Evolutionary conservation across 1,140 invertebrate species (phyloP).

Genomic region (Lepidurus apus): DNA sequence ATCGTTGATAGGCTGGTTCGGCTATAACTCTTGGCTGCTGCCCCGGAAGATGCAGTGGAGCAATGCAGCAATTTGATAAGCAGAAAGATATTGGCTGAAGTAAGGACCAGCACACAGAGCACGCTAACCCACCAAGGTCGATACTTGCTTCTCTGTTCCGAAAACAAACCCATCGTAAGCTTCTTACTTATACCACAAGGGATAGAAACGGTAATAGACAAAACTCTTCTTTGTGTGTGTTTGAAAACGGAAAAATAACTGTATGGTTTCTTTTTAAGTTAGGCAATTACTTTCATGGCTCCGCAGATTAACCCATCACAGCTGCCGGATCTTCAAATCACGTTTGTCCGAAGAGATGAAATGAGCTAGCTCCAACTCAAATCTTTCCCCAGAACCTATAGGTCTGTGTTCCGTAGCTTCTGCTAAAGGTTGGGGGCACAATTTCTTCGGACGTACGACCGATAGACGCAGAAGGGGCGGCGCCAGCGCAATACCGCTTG

Average conservation of each 20-base stretch:
- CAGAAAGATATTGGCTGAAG: constrained; percentile 29
- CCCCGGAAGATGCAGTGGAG: constrained; percentile 33
- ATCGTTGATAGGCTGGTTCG: not conserved
- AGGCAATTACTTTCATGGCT: not conserved
- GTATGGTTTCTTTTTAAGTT: not conserved
- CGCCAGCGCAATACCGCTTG: constrained; percentile 8
- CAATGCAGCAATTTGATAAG: constrained; percentile 60
- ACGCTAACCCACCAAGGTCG: constrained; percentile 26
- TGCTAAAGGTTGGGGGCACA: not conserved
- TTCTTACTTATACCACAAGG: not conserved
- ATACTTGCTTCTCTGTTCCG: constrained; percentile 21
- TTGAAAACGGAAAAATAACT: not conserved
- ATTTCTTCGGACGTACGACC: not conserved
- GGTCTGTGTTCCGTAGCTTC: not conserved
- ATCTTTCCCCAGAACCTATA: not conserved
- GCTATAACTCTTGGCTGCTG: not conserved
- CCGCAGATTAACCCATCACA: not conserved
- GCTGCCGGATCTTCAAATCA: not conserved
- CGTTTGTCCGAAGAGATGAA: not conserved
- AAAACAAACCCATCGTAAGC: constrained; percentile 9
- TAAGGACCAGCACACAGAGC: constrained; percentile 25
- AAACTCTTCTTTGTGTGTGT: not conserved
- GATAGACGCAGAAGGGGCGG: constrained; percentile 7
- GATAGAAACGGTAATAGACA: constrained; percentile 10
- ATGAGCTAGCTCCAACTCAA: constrained; percentile 1